Evolutionary conservation across 2,113 vertebrate species (phyloP).

Genomic region (Thamnaconus septentrionalis): DNA sequence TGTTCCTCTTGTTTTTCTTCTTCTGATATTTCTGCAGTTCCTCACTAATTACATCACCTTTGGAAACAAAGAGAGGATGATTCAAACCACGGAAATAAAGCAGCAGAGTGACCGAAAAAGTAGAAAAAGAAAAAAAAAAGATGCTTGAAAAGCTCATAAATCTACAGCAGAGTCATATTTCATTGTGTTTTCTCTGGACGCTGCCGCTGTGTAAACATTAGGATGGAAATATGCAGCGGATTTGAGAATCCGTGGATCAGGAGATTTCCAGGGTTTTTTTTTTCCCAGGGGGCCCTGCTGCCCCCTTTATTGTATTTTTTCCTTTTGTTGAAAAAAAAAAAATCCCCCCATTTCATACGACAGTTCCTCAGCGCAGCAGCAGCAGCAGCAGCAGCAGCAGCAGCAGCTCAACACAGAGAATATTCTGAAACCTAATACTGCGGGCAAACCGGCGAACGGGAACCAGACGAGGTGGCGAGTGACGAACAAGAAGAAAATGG

Average conservation of each 20-base stretch:
- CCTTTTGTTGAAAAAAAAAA: constrained; percentile 32
- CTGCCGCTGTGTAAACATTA: constrained; percentile 9
- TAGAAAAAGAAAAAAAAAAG: not conserved
- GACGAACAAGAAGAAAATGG: constrained; percentile 14
- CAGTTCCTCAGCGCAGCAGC: constrained; percentile 4
- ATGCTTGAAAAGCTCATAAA: not conserved
- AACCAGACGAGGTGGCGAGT: constrained; percentile 22
- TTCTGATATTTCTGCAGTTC: too few relatives aligned
- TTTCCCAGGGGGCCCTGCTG: constrained; percentile 11
- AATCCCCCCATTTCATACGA: constrained; percentile 45
- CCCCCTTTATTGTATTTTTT: constrained; percentile 38
- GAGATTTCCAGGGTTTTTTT: constrained; percentile 15
- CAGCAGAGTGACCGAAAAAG: too few relatives aligned
- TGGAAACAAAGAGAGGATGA: too few relatives aligned
- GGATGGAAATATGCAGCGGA: constrained; percentile 7
- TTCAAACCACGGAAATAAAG: too few relatives aligned
- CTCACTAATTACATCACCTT: too few relatives aligned
- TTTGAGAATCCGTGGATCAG: constrained; percentile 22
- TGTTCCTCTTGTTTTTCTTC: too few relatives aligned
- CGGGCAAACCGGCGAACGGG: constrained; percentile 41
- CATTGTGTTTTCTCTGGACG: not conserved
- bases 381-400: not conserved
- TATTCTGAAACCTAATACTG: constrained; percentile 64
- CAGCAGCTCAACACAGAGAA: constrained; percentile 37
- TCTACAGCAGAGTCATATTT: not conserved